These are phyloP conservation scores for Nemurella pictetii DNA, from an alignment of 2,888 invertebrate genomes.

Conservation along the genomic window DNA sequence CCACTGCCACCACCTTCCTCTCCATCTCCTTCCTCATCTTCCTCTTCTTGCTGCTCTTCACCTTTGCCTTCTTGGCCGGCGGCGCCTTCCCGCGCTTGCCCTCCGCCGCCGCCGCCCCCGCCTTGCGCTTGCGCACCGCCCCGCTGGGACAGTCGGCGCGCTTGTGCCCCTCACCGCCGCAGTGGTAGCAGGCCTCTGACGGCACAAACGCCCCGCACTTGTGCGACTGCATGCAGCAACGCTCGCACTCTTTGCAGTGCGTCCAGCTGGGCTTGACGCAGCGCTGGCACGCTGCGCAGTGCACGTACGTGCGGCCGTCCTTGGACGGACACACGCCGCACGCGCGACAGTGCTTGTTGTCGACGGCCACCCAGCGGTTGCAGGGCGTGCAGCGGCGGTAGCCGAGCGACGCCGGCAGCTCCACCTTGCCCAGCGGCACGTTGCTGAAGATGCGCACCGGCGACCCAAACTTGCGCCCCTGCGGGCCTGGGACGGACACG, in stretches of 20 bases:
- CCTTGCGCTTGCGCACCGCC: not conserved
- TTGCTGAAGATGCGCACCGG: slow-evolving; percentile 90
- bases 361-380: slow-evolving; percentile 66
- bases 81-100: not conserved
- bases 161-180: slow-evolving; percentile 61
- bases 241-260: slow-evolving; percentile 73
- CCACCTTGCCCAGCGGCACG: slow-evolving; percentile 57
- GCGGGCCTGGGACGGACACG: slow-evolving; percentile 48
- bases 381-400: slow-evolving; percentile 76
- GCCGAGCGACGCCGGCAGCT: slow-evolving; percentile 62
- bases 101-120: not conserved
- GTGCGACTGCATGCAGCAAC: slow-evolving; percentile 64
- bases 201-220: slow-evolving; percentile 53
- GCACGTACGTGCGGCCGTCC: slow-evolving; percentile 70
- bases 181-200: slow-evolving; percentile 57
- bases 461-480: slow-evolving; percentile 72
- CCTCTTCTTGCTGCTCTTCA: slow-evolving; percentile 5
- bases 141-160: slow-evolving; percentile 55
- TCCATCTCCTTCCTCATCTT: not conserved
- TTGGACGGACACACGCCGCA: slow-evolving; percentile 75
- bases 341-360: slow-evolving; percentile 74
- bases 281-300: slow-evolving; percentile 65
- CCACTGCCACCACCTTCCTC: no score
- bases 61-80: not conserved
- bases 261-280: slow-evolving; percentile 86